These are phyloP conservation scores for Drosophila simulans DNA, from an alignment of 1,140 invertebrate genomes.

Conservation along the genomic window DNA sequence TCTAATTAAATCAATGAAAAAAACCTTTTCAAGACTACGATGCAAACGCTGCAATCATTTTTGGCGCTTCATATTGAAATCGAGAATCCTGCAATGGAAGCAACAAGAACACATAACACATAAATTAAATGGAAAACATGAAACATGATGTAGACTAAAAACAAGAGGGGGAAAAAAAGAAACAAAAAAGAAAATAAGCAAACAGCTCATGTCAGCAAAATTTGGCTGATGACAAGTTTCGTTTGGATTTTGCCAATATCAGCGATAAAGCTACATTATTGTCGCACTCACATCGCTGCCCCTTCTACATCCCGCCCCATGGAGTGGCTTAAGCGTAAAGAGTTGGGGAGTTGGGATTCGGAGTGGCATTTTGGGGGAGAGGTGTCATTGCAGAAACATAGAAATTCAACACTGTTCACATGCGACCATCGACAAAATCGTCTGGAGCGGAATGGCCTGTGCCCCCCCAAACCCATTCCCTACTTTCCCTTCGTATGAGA, in stretches of 20 bases:
- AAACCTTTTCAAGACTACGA: slow-evolving; percentile 78
- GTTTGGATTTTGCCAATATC: slow-evolving; percentile 76
- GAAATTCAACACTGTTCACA: slow-evolving; percentile 63
- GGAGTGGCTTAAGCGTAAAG: slow-evolving; percentile 1
- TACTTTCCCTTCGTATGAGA: neutral
- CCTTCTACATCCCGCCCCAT: neutral
- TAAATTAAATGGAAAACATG: slow-evolving; percentile 81
- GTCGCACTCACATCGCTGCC: slow-evolving; percentile 32
- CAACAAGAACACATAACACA: slow-evolving; percentile 37
- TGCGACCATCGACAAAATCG: slow-evolving; percentile 23
- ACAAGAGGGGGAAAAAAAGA: neutral
- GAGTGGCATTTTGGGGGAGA: slow-evolving; percentile 1
- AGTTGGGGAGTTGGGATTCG: neutral
- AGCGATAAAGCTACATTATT: slow-evolving; percentile 74
- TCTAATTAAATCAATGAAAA: slow-evolving; percentile 77
- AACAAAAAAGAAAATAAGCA: slow-evolving; percentile 17
- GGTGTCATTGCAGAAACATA: slow-evolving; percentile 56
- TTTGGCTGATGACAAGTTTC: slow-evolving; percentile 77
- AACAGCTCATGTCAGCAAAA: slow-evolving; percentile 68
- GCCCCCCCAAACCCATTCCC: neutral
- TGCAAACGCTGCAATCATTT: slow-evolving; percentile 78
- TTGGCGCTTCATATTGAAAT: slow-evolving; percentile 82
- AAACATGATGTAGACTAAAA: slow-evolving; percentile 65
- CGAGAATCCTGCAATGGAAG: slow-evolving; percentile 74
- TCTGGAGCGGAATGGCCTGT: slow-evolving; percentile 11